Evolutionary conservation across 1,140 invertebrate species (phyloP).

Genomic region (Drosophila leontia): DNA sequence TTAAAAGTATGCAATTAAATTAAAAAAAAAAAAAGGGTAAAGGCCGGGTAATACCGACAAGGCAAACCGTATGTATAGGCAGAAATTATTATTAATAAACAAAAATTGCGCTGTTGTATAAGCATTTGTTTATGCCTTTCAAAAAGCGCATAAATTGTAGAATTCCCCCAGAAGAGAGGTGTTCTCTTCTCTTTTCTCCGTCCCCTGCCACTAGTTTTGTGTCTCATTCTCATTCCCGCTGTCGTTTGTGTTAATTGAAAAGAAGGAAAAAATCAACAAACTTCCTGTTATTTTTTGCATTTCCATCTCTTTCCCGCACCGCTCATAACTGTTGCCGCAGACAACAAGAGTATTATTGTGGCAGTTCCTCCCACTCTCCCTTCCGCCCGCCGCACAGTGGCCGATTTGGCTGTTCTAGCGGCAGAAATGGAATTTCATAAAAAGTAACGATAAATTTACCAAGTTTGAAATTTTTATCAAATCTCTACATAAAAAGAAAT

Average conservation of each 20-base stretch:
- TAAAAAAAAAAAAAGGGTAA: background rate
- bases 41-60: background rate
- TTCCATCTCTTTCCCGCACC: conserved; percentile 21
- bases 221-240: background rate
- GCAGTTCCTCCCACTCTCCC: conserved; percentile 46
- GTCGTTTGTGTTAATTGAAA: conserved; percentile 65
- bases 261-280: conserved; percentile 66
- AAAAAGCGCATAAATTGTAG: conserved; percentile 59
- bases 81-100: conserved; percentile 69
- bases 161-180: conserved; percentile 46
- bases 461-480: too few species aligned
- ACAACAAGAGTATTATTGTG: conserved; percentile 81
- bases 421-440: too few species aligned
- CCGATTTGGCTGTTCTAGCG: too few species aligned
- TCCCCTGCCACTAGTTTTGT: background rate
- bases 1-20: background rate
- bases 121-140: conserved; percentile 63
- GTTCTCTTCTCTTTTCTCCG: background rate
- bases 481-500: too few species aligned
- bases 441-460: too few species aligned
- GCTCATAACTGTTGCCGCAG: conserved; percentile 77
- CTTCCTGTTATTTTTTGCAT: conserved; percentile 62
- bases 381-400: background rate
- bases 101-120: conserved; percentile 51
- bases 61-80: conserved; percentile 11